Base-by-base conservation (phyloP, 2,797 vertebrate genomes). In the Parauchenoglanis punctatus region DNA sequence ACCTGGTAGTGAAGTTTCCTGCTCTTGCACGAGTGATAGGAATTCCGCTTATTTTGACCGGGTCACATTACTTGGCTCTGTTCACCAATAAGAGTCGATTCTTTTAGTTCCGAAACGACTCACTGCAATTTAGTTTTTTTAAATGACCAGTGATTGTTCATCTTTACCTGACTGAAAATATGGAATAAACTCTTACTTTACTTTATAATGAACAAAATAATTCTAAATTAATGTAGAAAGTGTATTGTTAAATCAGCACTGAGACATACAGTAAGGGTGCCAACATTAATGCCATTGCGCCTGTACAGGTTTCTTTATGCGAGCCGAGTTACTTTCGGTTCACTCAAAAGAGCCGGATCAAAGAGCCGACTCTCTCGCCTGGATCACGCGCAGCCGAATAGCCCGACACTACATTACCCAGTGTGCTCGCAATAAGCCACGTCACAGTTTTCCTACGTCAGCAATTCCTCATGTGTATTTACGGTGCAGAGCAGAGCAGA, bases 371-470 rank as follows among this genome's bases (percentile, higher is more conserved):
- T 78, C 28, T 0, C 18, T 23, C 3, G 17, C 25, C 20, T 40
- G 77, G 0, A 13, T 80, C 77, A 80, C 56, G 56, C 20, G 77
- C 56, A 23, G 18, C 56, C 54, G 54, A 18, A 8, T 52, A 15
- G 83, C 23, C 3, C 3, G 7, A 59, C 35, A 81, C 88, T 91
- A 86, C 90, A 89, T 81, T 89, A 88, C 89, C 90, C 89, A 88
- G 78, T 11, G 18, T 56, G 12, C 90, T 3, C 25, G 54, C 18
- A 3, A 18, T 15, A 20, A 5, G 13, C 10, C 25, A 84, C 90
- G 89, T 91, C 89, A 89, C 59, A 5, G 87, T 63, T 88, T 46
- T 28, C 80, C 81, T 17, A 77, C 65, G 8, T 76, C 35, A 35
- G 61, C 20, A 40, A n/a, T 80, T 85, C 77, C 67, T 77, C 8